A percentile compares a stretch with the other conserved stretches of the same genome.
Conservation (phyloP, 2,888 invertebrate species). For the Cephonodes hylas region DNA sequence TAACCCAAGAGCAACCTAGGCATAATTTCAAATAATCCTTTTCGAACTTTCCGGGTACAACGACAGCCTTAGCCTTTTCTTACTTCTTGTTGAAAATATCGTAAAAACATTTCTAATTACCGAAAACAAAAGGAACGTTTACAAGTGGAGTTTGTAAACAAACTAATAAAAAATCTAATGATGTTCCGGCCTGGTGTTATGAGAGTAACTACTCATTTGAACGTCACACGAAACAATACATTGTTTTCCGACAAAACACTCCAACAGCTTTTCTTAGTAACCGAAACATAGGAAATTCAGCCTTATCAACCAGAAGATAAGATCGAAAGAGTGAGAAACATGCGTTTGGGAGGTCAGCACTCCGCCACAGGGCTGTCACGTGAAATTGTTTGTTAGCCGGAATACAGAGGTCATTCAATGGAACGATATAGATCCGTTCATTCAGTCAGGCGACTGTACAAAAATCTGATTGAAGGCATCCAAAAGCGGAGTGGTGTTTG, state of each 20-base stretch:
- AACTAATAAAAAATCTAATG: constrained; percentile 6
- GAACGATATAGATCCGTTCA: background rate
- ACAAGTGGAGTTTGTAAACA: background rate
- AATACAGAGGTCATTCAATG: background rate
- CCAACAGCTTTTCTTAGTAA: background rate
- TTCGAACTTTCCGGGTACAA: no score
- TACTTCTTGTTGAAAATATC: background rate
- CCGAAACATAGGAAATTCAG: background rate
- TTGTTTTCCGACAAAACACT: constrained; percentile 3
- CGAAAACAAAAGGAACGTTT: background rate
- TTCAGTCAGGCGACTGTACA: background rate
- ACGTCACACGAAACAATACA: constrained; percentile 6
- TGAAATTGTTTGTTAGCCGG: background rate
- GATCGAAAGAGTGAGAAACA: background rate
- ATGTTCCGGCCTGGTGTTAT: background rate
- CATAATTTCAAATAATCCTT: no score
- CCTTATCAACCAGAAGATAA: background rate
- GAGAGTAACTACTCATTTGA: constrained; percentile 4
- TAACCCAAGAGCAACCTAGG: no score
- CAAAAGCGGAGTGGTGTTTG: background rate
- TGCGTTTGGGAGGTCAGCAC: background rate
- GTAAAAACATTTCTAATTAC: background rate
- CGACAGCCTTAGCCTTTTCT: background rate
- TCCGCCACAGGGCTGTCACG: background rate
- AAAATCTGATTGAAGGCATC: background rate